A percentile compares a stretch with the other conserved stretches of the same genome.
phyloP scores from a whole-genome alignment of 2,797 vertebrate genomes.

The Neostethus bicornis region DNA sequence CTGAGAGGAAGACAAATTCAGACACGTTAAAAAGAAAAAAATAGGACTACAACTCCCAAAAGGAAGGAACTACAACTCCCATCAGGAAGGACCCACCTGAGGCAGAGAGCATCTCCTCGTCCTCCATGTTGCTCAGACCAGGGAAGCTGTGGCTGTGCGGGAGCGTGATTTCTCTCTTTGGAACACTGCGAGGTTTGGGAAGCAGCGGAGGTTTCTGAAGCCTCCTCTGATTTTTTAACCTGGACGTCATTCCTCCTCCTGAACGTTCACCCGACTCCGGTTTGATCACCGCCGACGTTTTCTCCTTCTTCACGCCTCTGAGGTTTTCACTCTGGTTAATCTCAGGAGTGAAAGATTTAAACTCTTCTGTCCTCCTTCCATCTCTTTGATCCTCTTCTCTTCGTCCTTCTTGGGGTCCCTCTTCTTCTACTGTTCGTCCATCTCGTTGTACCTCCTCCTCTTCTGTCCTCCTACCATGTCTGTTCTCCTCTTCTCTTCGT shows the following conservation, averaged over 20 bases:
- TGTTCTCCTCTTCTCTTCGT: conserved; percentile 47
- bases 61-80: conserved; percentile 10
- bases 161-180: conserved; percentile 81
- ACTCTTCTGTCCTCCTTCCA: no score
- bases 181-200: conserved; percentile 79
- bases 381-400: no score
- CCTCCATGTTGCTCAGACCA: conserved; percentile 60
- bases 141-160: conserved; percentile 66
- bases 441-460: conserved; percentile 41
- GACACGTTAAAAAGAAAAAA: conserved; percentile 26
- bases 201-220: conserved; percentile 73
- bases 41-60: conserved; percentile 16
- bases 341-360: no score
- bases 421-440: conserved; percentile 28
- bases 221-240: conserved; percentile 68
- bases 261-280: conserved; percentile 18
- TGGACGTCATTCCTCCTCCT: conserved; percentile 34
- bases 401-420: no score
- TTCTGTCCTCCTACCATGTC: conserved; percentile 47
- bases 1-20: conserved; percentile 78
- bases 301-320: no score
- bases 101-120: conserved; percentile 67
- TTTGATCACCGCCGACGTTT: conserved; percentile 19
- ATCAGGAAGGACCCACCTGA: conserved; percentile 73
- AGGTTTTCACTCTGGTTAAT: no score